phyloP scores from a whole-genome alignment of 1,140 invertebrate species.

The Drosophila albomicans region DNA sequence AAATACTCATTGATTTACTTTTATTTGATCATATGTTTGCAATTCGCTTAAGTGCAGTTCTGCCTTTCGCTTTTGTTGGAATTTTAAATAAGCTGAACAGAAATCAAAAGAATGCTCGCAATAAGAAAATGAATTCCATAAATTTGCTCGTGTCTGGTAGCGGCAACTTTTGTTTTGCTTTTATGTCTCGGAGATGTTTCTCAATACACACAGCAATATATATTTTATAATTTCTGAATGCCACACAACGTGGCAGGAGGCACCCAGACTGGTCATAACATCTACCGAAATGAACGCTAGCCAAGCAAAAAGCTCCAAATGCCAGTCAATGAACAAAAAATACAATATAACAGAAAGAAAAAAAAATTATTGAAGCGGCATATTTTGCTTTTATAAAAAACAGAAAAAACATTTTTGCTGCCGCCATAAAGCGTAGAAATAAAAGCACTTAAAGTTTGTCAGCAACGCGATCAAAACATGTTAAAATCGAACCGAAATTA shows the following conservation, averaged over 20 bases:
- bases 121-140: conserved; percentile 43
- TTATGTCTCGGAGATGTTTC: conserved; percentile 28
- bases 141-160: conserved; percentile 35
- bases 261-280: conserved; percentile 2
- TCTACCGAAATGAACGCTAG: conserved; percentile 47
- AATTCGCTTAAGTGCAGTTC: background rate
- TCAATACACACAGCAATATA: conserved; percentile 18
- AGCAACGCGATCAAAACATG: conserved; percentile 68
- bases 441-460: conserved; percentile 82
- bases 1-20: background rate
- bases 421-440: conserved; percentile 73
- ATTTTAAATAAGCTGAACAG: conserved; percentile 37
- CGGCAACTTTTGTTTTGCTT: conserved; percentile 41
- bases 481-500: conserved; percentile 79
- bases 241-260: conserved; percentile 46
- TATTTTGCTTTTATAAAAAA: conserved; percentile 69
- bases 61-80: conserved; percentile 15
- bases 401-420: conserved; percentile 48
- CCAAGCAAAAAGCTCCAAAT: conserved; percentile 57
- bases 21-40: background rate
- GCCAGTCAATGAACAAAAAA: conserved; percentile 35
- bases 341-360: conserved; percentile 16
- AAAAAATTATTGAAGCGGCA: conserved; percentile 71
- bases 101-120: conserved; percentile 23
- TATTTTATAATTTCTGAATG: conserved; percentile 41